phyloP scores from a whole-genome alignment of 92 coral and sea anemone genomes.

The Porites rus region DNA sequence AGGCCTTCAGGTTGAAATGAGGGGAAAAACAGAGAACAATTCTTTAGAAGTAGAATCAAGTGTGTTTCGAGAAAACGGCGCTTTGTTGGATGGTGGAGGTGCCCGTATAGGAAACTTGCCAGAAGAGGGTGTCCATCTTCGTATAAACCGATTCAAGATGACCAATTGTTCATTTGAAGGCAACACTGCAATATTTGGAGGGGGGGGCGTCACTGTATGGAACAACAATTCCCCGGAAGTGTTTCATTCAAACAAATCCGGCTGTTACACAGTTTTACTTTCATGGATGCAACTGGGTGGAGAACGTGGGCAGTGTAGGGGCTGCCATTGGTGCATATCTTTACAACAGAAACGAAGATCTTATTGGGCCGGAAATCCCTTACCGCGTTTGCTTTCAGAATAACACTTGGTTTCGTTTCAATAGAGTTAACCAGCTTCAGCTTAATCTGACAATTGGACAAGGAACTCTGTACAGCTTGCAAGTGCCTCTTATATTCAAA shows the following conservation, averaged over 20 bases:
- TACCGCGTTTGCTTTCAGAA: constrained; percentile 61
- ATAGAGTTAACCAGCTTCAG: constrained; percentile 45
- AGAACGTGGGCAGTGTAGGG: constrained; percentile 83
- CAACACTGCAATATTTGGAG: constrained; percentile 72
- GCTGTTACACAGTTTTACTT: constrained; percentile 5
- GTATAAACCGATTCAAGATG: constrained; percentile 43
- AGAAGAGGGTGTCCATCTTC: constrained; percentile 8
- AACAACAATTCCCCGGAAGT: constrained; percentile 40
- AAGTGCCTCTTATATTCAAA: constrained; percentile 80
- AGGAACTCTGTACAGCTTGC: constrained; percentile 84
- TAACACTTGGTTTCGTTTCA: constrained; percentile 37
- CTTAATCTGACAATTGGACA: constrained; percentile 69
- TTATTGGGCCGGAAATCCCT: constrained; percentile 81
- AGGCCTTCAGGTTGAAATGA: constrained; percentile 73
- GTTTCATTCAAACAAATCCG: not conserved
- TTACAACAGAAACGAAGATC: constrained; percentile 80
- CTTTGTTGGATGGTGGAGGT: constrained; percentile 82
- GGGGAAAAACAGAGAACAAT: constrained; percentile 56
- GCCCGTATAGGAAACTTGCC: constrained; percentile 71
- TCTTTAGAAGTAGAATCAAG: constrained; percentile 29
- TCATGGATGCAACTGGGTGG: constrained; percentile 6
- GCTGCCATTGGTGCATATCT: constrained; percentile 89
- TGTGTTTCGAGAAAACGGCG: constrained; percentile 58
- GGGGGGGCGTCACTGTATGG: constrained; percentile 70
- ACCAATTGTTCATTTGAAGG: constrained; percentile 43